Percentiles rank a stretch among this genome's conserved stretches.
Evolutionary conservation across 92 coral and sea anemone genomes (phyloP).

Genomic region (Epizoanthus stellaris): DNA sequence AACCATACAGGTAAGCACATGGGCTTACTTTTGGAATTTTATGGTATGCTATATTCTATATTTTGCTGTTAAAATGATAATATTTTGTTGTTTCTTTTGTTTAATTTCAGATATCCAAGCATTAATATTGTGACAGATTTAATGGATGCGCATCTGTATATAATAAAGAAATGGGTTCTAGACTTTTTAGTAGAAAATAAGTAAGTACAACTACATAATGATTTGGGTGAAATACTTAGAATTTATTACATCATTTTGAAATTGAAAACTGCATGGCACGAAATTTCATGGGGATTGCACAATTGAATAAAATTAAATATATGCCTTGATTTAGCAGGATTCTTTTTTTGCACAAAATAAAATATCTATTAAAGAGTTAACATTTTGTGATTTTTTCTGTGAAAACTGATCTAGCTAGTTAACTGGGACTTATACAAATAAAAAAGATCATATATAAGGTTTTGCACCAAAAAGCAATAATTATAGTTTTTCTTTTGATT

Average conservation of each 20-base stretch:
- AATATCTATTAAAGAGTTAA: background rate
- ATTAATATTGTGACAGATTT: constrained; percentile 87
- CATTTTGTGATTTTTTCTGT: background rate
- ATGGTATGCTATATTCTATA: no score
- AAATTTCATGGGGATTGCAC: background rate
- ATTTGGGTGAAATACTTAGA: no score
- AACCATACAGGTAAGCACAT: no score
- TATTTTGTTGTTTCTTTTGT: background rate
- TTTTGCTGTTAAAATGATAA: no score
- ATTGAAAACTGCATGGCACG: background rate
- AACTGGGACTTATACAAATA: no score
- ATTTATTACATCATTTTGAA: no score
- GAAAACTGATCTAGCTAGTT: no score
- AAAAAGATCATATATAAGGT: no score
- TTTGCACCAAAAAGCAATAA: no score
- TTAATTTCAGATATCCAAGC: constrained; percentile 79
- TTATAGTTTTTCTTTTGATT: no score
- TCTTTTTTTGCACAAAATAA: background rate
- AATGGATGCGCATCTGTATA: constrained; percentile 91
- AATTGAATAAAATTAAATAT: no score
- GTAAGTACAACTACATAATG: constrained; percentile 53
- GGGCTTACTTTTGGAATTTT: no score
- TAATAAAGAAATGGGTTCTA: constrained; percentile 92
- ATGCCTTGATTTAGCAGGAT: background rate
- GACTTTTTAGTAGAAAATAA: constrained; percentile 87